Evolutionary conservation across 2,113 vertebrate species (phyloP), one percentile per base, ranked within the genome.

Genomic region (Apeltes quadracus): DNA sequence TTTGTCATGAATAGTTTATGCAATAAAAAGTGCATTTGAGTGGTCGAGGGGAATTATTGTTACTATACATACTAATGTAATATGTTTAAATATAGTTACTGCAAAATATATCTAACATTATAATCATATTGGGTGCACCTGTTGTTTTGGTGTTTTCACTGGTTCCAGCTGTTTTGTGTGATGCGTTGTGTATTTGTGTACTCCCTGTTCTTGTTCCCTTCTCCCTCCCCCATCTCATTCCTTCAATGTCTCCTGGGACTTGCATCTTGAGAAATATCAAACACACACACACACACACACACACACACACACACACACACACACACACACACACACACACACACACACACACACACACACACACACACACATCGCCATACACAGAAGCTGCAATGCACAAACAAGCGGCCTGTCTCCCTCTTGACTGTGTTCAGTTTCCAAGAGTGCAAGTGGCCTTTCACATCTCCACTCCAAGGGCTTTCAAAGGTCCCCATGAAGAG

Each of bases 371-470:
- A 51, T 51, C 12, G 1, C 53, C 25, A 65, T 50, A 54, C 41
- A 51, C 67, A 69, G 20, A 68, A 59, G 64, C 34, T 72, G 58
- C 50, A 78, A n/a, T 34, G 65, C 29, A 65, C 66, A 75, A 84
- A 83, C 55, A 77, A 83, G 72, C 23, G 7, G 71, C 36, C 53
- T 16, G 20, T 23, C 25, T 79, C 69, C 69, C 57, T 72, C 69
- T 72, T 38, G 63, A 75, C 71, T 75, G 61, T 66, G 67, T 75
- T 77, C 34, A 66, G 50, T 67, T 78, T 54, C 73, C 32, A 46
- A 32, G 64, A 75, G 83, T 74, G 72, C 69, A 69, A 84, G 72
- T 73, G 62, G 63, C 65, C 77, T 86, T 83, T 88, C 56, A 82
- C 81, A 73, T 38, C 71, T 65, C 71, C 51, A 69, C 70, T 77